Evolutionary conservation across 2,113 vertebrate species (phyloP).

Genomic region (Rhipidura dahli): DNA sequence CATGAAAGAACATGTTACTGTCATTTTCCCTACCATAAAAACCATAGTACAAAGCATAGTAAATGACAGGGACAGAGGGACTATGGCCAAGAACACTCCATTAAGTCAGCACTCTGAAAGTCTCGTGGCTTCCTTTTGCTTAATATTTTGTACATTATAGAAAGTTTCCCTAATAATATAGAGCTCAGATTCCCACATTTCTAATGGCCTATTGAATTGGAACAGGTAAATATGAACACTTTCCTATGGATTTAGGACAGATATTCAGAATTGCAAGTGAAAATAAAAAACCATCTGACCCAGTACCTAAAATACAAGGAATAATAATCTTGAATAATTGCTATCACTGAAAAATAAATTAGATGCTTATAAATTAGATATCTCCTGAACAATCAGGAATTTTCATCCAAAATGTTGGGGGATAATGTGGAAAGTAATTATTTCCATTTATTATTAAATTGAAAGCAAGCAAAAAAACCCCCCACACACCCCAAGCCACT

Average conservation of each 20-base stretch:
- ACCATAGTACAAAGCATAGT: neutral
- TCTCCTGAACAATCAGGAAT: neutral
- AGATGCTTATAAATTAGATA: neutral
- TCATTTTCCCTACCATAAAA: neutral
- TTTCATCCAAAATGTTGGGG: fast-evolving
- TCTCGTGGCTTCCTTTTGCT: neutral
- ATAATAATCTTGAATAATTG: neutral
- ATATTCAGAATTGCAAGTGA: neutral
- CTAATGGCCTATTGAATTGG: neutral
- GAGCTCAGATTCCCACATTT: neutral
- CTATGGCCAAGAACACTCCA: neutral
- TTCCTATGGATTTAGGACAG: neutral
- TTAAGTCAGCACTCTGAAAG: neutral
- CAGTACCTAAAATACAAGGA: neutral
- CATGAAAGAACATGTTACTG: neutral
- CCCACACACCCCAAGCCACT: neutral
- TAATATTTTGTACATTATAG: neutral
- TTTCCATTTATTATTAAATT: neutral
- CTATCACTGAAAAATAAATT: neutral
- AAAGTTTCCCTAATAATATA: neutral
- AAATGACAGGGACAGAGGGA: neutral
- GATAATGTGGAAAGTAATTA: neutral
- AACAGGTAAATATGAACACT: neutral
- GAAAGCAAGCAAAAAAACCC: neutral
- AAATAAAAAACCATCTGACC: neutral